Evolutionary conservation across 2,888 invertebrate genomes (phyloP).

Genomic region (Nomada fucata): DNA sequence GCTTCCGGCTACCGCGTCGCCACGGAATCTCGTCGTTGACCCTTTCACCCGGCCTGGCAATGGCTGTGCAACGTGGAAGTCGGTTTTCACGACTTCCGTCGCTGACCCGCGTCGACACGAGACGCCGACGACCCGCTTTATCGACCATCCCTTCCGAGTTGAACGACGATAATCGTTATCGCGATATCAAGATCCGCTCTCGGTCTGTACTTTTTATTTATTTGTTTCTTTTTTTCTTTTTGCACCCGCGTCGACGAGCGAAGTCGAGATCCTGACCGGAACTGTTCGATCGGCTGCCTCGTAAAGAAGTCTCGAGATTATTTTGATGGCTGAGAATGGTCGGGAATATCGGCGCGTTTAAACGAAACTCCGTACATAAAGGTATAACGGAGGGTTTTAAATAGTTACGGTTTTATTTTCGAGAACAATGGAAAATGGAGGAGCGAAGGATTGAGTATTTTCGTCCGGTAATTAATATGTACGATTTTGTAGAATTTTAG

Average conservation of each 20-base stretch:
- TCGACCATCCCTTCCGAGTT: conserved; percentile 27
- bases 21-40: conserved; percentile 38
- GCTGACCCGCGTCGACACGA: conserved; percentile 31
- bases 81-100: conserved; percentile 39
- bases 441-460: no score
- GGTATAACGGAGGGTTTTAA: no score
- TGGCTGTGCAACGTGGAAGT: conserved; percentile 24
- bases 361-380: no score
- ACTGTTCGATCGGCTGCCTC: neutral
- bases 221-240: neutral
- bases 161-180: conserved; percentile 8
- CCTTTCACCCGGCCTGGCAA: conserved; percentile 32
- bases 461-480: no score
- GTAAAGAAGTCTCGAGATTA: neutral
- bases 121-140: conserved; percentile 16
- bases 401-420: no score
- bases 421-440: no score
- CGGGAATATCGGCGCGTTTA: neutral
- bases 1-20: conserved; percentile 33
- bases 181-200: conserved; percentile 4
- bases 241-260: neutral
- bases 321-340: neutral
- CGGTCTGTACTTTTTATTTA: neutral
- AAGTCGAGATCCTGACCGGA: neutral
- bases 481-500: no score